These are phyloP conservation scores for Ganaspis brasiliensis DNA, from an alignment of 2,888 invertebrate species.

Conservation along the genomic window DNA sequence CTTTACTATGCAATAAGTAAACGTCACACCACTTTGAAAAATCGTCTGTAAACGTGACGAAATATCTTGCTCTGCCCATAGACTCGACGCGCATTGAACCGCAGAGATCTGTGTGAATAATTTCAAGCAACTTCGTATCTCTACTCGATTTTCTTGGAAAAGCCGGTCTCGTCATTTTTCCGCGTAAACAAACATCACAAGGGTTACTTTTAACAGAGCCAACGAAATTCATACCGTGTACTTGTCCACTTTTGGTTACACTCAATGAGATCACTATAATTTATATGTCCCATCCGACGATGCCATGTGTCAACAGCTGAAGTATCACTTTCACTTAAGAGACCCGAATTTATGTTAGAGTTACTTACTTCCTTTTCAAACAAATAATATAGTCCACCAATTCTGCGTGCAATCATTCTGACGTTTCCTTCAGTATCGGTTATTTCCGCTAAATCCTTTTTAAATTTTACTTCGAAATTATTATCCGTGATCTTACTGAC, in stretches of 20 bases:
- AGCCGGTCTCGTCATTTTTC: slow-evolving; percentile 42
- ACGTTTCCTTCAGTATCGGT: too few species aligned
- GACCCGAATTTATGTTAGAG: background rate
- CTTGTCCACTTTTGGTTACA: background rate
- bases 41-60: slow-evolving; percentile 67
- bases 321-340: background rate
- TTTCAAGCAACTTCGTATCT: slow-evolving; percentile 51
- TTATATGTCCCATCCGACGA: slow-evolving; percentile 46
- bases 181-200: slow-evolving; percentile 47
- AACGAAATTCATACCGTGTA: slow-evolving; percentile 1
- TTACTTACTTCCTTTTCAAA: background rate
- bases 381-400: slow-evolving; percentile 44
- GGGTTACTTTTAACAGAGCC: background rate
- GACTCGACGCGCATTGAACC: slow-evolving; percentile 62
- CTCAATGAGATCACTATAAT: slow-evolving; percentile 31
- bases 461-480: too few species aligned
- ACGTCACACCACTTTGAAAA: slow-evolving; percentile 61
- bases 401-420: background rate
- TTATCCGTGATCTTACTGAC: too few species aligned
- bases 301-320: slow-evolving; percentile 41
- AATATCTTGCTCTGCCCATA: slow-evolving; percentile 58
- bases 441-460: too few species aligned
- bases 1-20: slow-evolving; percentile 58
- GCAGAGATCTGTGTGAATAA: slow-evolving; percentile 66
- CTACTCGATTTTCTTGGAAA: slow-evolving; percentile 41